Evolutionary conservation across 2,113 vertebrate species (phyloP).

Genomic region (Butastur rufipennis): DNA sequence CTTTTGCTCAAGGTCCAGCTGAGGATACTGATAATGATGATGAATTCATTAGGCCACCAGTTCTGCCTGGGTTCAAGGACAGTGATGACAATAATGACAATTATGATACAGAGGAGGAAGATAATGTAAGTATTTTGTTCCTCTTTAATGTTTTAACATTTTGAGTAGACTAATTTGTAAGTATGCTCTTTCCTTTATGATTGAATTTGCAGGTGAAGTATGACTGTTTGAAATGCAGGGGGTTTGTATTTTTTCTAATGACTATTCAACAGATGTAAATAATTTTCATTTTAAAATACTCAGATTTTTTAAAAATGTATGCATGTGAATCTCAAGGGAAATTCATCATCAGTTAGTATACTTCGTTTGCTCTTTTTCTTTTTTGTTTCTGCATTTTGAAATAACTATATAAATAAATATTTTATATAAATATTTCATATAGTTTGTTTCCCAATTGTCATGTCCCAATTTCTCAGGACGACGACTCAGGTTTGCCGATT

Average conservation of each 20-base stretch:
- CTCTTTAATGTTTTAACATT: neutral
- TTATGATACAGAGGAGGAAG: slow-evolving; percentile 67
- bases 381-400: too few species aligned
- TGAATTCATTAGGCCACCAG: slow-evolving; percentile 77
- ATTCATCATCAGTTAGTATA: too few species aligned
- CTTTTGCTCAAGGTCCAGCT: neutral
- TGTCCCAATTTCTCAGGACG: too few species aligned
- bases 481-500: too few species aligned
- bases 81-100: slow-evolving; percentile 67
- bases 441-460: too few species aligned
- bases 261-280: neutral
- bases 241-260: neutral
- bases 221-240: neutral
- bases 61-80: slow-evolving; percentile 77
- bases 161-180: neutral
- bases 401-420: too few species aligned
- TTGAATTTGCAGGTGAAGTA: neutral
- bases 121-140: slow-evolving; percentile 79
- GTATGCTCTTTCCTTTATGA: neutral
- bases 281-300: neutral
- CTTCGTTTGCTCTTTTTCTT: too few species aligned
- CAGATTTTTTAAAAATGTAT: too few species aligned
- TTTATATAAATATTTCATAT: too few species aligned
- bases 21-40: slow-evolving; percentile 67
- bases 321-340: too few species aligned